Conservation (phyloP, 53 echinoderm and acorn worm species). For the Stichopus horrens region DNA sequence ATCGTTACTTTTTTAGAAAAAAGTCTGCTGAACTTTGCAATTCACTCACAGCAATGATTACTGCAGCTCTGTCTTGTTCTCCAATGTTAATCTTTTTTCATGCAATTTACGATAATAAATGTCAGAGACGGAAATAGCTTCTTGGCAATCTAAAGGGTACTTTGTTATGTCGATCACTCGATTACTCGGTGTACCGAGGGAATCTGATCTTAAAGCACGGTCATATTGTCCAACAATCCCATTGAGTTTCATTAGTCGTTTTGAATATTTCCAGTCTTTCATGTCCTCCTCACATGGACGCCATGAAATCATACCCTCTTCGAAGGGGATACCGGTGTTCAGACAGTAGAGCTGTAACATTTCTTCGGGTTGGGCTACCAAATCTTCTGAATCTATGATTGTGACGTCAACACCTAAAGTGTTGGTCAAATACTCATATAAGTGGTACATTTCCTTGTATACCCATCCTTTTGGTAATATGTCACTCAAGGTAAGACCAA, state of each 20-base stretch:
- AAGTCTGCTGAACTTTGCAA: too few species aligned
- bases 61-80: not conserved
- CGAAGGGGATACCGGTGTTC: not conserved
- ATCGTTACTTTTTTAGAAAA: too few species aligned
- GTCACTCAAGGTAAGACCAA: slow-evolving; percentile 41
- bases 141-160: not conserved
- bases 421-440: slow-evolving; percentile 70
- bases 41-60: too few species aligned
- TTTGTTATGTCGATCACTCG: slow-evolving; percentile 2
- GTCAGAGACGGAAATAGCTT: not conserved
- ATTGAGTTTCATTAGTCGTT: slow-evolving; percentile 11
- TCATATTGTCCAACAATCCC: slow-evolving; percentile 14
- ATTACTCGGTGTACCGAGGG: not conserved
- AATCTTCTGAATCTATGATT: slow-evolving; percentile 74
- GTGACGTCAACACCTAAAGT: slow-evolving; percentile 69
- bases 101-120: not conserved
- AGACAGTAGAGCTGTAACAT: not conserved
- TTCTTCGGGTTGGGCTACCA: not conserved
- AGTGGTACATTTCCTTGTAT: slow-evolving; percentile 75
- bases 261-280: not conserved
- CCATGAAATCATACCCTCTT: slow-evolving; percentile 2
- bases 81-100: not conserved
- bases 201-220: not conserved
- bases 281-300: slow-evolving; percentile 2
- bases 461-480: slow-evolving; percentile 58